phyloP scores from a whole-genome alignment of 2,888 invertebrate species.

The Elegia similella region DNA sequence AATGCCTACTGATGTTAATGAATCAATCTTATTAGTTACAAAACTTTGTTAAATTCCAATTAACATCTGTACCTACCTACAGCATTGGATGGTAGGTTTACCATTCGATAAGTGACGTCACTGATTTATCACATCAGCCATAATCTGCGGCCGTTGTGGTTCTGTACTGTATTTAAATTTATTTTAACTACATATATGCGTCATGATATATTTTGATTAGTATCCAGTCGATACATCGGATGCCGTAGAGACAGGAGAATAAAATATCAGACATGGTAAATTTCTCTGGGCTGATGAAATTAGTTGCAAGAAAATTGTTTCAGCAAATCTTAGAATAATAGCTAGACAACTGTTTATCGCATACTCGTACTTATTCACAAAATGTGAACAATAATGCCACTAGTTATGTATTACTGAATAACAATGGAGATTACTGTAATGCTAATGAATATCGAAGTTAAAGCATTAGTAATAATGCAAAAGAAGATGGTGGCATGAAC shows the following conservation, averaged over 20 bases:
- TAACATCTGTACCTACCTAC: neutral
- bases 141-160: neutral
- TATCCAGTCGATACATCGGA: neutral
- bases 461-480: too few relatives aligned
- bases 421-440: too few relatives aligned
- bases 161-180: conserved; percentile 7
- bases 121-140: neutral
- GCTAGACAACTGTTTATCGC: neutral
- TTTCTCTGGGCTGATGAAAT: neutral
- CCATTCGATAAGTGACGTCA: conserved; percentile 11
- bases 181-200: conserved; percentile 1
- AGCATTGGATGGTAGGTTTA: neutral
- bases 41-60: too few relatives aligned
- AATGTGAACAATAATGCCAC: neutral
- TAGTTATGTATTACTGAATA: neutral
- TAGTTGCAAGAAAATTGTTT: neutral
- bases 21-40: too few relatives aligned
- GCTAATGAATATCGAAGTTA: too few relatives aligned
- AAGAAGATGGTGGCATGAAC: too few relatives aligned
- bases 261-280: neutral
- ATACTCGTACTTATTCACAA: neutral
- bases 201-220: conserved; percentile 10
- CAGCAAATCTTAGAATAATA: neutral
- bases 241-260: neutral
- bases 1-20: too few relatives aligned